Percentiles rank a stretch among this genome's conserved stretches.
phyloP scores from a whole-genome alignment of 1,140 invertebrate genomes.

The Panulirus ornatus region DNA sequence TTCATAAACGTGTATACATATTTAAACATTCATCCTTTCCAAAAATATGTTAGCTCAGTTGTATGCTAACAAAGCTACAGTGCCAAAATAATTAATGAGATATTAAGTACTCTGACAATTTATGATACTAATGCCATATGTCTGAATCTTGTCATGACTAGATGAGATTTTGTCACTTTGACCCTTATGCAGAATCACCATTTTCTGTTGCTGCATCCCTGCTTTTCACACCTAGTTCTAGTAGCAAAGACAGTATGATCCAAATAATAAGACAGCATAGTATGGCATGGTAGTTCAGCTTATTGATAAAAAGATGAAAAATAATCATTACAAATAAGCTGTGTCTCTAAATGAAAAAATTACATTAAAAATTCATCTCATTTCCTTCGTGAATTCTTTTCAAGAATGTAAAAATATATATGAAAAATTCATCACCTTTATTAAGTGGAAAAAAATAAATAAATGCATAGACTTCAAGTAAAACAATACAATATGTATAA shows the following conservation, averaged over 20 bases:
- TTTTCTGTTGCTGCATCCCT: not conserved
- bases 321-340: not conserved
- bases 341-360: not conserved
- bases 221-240: too few relatives aligned
- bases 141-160: not conserved
- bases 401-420: not conserved
- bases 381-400: not conserved
- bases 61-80: slow-evolving; percentile 1
- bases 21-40: not conserved
- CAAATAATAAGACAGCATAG: not conserved
- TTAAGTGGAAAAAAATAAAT: not conserved
- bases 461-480: not conserved
- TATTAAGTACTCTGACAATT: not conserved
- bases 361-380: not conserved
- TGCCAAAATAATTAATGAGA: not conserved
- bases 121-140: not conserved
- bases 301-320: not conserved
- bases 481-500: not conserved
- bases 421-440: not conserved
- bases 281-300: not conserved
- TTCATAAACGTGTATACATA: not conserved
- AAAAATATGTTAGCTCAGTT: not conserved
- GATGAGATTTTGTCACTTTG: not conserved
- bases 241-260: too few relatives aligned
- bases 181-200: not conserved